Percentiles rank a stretch among this genome's conserved stretches.
phyloP scores from a whole-genome alignment of 1,140 invertebrate genomes.

The Brachionus calyciflorus region DNA sequence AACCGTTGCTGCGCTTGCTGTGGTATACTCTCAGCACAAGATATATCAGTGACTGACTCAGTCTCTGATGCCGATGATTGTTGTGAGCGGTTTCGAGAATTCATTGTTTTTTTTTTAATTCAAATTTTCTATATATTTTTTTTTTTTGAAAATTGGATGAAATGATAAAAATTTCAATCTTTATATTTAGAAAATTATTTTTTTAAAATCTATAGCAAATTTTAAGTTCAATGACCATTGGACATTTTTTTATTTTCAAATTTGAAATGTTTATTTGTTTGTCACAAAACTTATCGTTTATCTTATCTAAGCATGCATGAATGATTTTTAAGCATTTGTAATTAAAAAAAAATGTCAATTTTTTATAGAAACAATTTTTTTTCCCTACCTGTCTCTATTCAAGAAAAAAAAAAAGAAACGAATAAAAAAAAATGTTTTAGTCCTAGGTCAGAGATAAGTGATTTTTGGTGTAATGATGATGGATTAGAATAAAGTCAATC shows the following conservation, averaged over 20 bases:
- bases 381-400: no score
- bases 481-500: conserved; percentile 10
- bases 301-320: conserved; percentile 9
- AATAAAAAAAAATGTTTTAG: conserved; percentile 12
- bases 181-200: conserved; percentile 6
- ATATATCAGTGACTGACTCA: background rate
- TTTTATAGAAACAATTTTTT: background rate
- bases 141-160: conserved; percentile 12
- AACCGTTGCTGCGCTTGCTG: background rate
- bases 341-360: conserved; percentile 31
- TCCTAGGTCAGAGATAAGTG: conserved; percentile 37
- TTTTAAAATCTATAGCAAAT: background rate
- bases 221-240: conserved; percentile 27
- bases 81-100: background rate
- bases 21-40: background rate
- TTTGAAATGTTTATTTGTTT: conserved; percentile 42
- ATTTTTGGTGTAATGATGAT: no score
- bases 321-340: conserved; percentile 12
- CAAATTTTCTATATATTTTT: background rate
- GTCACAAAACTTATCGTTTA: conserved; percentile 43
- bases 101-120: background rate
- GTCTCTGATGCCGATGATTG: background rate
- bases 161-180: conserved; percentile 36
- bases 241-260: no score
- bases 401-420: no score